A percentile compares a stretch with the other conserved stretches of the same genome.
These are phyloP conservation scores for Chondrosia reniformis DNA, from an alignment of 37 sponge, comb jelly and placozoan genomes.

Conservation along the genomic window DNA sequence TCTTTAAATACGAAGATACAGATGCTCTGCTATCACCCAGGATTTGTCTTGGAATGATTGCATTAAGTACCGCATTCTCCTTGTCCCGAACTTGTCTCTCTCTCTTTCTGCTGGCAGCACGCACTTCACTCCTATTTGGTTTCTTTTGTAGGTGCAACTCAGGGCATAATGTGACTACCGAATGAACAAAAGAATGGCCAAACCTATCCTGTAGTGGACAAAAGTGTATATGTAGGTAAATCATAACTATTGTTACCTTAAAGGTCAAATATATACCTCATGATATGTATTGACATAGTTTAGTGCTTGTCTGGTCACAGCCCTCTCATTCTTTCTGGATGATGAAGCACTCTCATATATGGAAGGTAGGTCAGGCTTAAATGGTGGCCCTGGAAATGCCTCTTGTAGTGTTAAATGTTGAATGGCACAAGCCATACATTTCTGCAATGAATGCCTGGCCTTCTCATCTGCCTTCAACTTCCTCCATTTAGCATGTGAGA, in stretches of 20 bases:
- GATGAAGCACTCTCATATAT: neutral
- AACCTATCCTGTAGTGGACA: neutral
- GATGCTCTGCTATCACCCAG: neutral
- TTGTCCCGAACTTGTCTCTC: constrained; percentile 9
- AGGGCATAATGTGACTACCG: neutral
- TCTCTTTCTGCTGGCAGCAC: neutral
- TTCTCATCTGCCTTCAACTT: neutral
- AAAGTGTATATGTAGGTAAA: neutral
- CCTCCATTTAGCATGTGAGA: neutral
- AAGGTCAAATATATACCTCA: neutral
- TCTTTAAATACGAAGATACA: neutral
- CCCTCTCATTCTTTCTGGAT: neutral
- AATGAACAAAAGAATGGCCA: neutral
- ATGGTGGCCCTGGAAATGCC: constrained; percentile 3
- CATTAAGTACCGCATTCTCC: neutral
- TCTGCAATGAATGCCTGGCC: neutral
- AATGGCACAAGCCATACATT: neutral
- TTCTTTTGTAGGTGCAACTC: neutral
- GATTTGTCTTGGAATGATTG: neutral
- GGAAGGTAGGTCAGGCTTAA: neutral
- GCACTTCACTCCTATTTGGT: neutral
- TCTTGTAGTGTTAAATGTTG: neutral
- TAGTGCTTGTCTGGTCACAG: neutral
- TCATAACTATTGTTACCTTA: neutral
- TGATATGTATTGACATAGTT: constrained; percentile 3